These are phyloP conservation scores for Cyclina sinensis DNA, from an alignment of 1,140 invertebrate genomes.

Conservation along the genomic window DNA sequence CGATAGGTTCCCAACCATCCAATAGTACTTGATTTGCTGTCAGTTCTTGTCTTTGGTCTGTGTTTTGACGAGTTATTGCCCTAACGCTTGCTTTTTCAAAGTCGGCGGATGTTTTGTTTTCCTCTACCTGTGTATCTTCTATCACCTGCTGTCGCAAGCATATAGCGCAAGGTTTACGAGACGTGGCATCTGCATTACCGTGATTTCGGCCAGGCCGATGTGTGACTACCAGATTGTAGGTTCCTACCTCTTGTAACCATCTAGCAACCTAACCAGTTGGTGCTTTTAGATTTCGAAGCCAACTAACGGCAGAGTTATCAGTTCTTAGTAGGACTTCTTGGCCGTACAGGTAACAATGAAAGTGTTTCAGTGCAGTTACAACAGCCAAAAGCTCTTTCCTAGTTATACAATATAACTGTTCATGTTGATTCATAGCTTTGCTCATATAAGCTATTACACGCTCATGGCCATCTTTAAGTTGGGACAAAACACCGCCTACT, in stretches of 20 bases:
- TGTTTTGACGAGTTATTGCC: not conserved
- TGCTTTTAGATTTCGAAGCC: constrained; percentile 61
- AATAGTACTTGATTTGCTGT: not conserved
- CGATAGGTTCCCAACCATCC: not conserved
- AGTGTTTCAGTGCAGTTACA: constrained; percentile 51
- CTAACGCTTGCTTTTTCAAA: not conserved
- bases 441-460: constrained; percentile 72
- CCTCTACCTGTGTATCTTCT: not conserved
- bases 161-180: constrained; percentile 58
- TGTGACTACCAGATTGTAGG: constrained; percentile 75
- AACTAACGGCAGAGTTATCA: constrained; percentile 74
- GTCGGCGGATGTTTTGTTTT: no score
- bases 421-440: constrained; percentile 74
- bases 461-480: constrained; percentile 72
- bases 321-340: constrained; percentile 68
- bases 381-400: constrained; percentile 72
- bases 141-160: constrained; percentile 52
- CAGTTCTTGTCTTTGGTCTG: not conserved
- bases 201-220: constrained; percentile 75
- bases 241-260: constrained; percentile 76
- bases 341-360: constrained; percentile 72
- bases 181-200: constrained; percentile 78
- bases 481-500: constrained; percentile 77
- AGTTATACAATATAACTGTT: constrained; percentile 86
- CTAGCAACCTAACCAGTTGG: constrained; percentile 69